These are phyloP conservation scores for Chlamydotis undulata DNA, from an alignment of 2,113 vertebrate genomes.

Conservation along the genomic window DNA sequence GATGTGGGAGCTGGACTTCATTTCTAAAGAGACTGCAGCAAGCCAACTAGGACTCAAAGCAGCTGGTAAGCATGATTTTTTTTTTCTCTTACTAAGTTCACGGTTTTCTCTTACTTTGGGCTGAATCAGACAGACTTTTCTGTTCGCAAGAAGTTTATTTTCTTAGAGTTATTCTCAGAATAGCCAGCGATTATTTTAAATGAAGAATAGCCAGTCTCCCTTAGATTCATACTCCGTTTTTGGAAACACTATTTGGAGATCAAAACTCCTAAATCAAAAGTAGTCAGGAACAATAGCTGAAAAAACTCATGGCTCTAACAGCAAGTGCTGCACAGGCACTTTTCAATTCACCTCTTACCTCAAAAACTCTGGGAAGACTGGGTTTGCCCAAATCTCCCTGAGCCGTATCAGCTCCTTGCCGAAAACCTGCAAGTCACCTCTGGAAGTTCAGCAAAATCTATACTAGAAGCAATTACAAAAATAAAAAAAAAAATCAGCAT, in stretches of 20 bases:
- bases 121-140: not conserved
- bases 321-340: not conserved
- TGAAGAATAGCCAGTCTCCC: not conserved
- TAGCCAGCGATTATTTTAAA: not conserved
- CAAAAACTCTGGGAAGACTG: not conserved
- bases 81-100: not conserved
- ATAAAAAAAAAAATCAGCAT: not conserved
- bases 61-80: slow-evolving; percentile 64
- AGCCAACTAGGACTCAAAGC: slow-evolving; percentile 42
- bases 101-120: slow-evolving; percentile 4
- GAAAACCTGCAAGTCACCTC: not conserved
- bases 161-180: not conserved
- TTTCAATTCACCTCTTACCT: not conserved
- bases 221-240: not conserved
- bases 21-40: slow-evolving; percentile 56
- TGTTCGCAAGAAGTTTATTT: not conserved
- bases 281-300: not conserved
- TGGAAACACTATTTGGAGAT: slow-evolving; percentile 21
- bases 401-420: not conserved
- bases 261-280: not conserved
- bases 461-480: not conserved
- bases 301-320: not conserved
- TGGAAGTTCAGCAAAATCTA: not conserved
- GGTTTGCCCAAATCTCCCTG: not conserved
- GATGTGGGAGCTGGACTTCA: slow-evolving; percentile 27